Evolutionary conservation across 1,140 invertebrate genomes (phyloP).

Genomic region (Phortica variegata): DNA sequence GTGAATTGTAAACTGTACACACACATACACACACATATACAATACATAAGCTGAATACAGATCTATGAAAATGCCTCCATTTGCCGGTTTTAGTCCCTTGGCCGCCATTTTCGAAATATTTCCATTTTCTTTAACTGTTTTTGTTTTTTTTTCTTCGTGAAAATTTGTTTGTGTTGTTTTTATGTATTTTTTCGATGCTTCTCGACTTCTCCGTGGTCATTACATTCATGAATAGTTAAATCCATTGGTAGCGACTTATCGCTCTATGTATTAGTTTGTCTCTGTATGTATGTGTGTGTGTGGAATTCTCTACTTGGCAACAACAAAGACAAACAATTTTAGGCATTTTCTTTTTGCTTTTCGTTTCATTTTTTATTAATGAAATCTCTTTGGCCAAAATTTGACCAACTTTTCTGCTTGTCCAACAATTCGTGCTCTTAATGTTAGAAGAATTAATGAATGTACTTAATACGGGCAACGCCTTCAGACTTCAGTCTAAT

Average conservation of each 20-base stretch:
- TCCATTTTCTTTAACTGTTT: too few species aligned
- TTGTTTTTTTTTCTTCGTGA: neutral
- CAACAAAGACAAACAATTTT: neutral
- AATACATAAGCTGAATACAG: neutral
- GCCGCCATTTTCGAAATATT: constrained; percentile 5
- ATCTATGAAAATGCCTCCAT: constrained; percentile 24
- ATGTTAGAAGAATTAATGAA: constrained; percentile 33
- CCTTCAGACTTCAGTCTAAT: constrained; percentile 14
- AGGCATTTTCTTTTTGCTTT: constrained; percentile 17
- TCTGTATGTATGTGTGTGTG: neutral
- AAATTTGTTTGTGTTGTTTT: constrained; percentile 21
- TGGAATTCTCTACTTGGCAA: constrained; percentile 2
- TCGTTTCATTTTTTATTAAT: constrained; percentile 53
- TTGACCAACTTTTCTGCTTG: constrained; percentile 9
- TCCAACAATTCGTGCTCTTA: constrained; percentile 4
- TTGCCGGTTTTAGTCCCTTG: constrained; percentile 9
- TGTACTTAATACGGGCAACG: constrained; percentile 25
- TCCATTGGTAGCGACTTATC: too few species aligned
- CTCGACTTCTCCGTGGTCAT: too few species aligned
- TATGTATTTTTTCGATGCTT: constrained; percentile 16
- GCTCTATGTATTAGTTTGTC: too few species aligned
- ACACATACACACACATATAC: neutral
- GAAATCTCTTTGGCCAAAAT: constrained; percentile 53
- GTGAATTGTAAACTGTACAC: neutral
- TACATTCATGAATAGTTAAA: constrained; percentile 49